Base-by-base conservation (phyloP, 2,888 invertebrate genomes). In the Cotesia congregata region DNA sequence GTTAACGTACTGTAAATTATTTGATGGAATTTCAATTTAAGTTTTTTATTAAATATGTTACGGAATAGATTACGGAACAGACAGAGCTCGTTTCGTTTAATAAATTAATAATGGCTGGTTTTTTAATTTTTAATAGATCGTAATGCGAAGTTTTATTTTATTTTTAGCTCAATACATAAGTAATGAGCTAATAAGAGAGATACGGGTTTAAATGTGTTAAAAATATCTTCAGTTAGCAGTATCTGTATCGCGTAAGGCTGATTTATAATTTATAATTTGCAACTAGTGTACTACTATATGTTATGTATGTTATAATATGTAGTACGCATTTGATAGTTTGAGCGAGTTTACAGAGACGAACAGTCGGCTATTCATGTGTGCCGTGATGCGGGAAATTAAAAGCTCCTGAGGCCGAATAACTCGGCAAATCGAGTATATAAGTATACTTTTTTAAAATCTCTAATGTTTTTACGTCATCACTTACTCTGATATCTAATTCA, bases 341-440 rank as follows among this genome's bases (percentile, higher is more conserved):
- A 50, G 12, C 7, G 50, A 65, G 38, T 30, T 38, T 20, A 12
- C 38, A 65, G 65, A 40, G 40, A 12, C 40, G 72, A 72, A 72
- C 64, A 64, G 64, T 64, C 72, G 64, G 40, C 62, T 72, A 50
- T 72, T 72, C 50, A 72, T 64, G 72, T 72, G 72, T 64, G 72
- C 72, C 64, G 41, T 17, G 62, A 72, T 64, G 64, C 72, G 72
- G 40, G 64, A 72, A 72, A 72, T 72, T 64, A 64, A 72, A 72
- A 72, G 72, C 64, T 72, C 71, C 40, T 64, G 15, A 71, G 70
- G 70, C 70, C 30, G 60, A 67, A 15, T 38, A 69, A 41, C 65
- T 30, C 30, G 17, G 30, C 65, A 65, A 65, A 65, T 65, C 38
- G 65, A 65, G 65, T 65, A 65, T 65, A 30, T 30, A 30, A 30